phyloP scores from a whole-genome alignment of 2,888 invertebrate species.

The Seira ritae region DNA sequence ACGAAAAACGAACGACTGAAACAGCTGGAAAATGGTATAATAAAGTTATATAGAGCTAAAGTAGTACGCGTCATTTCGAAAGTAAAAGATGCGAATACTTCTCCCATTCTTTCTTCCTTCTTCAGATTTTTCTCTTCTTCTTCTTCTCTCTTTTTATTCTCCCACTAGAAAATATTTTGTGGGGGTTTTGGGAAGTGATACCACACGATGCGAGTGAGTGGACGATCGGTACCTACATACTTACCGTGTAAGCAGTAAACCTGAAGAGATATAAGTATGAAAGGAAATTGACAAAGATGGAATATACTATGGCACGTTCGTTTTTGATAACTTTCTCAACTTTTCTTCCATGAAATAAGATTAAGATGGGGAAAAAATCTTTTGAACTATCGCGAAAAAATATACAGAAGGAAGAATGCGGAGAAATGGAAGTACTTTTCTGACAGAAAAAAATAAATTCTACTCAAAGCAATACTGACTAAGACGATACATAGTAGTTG shows the following conservation, averaged over 20 bases:
- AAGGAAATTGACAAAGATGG: conserved; percentile 2
- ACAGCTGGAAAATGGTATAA: conserved; percentile 51
- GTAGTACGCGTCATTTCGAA: not conserved
- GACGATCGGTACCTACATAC: not conserved
- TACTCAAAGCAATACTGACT: not conserved
- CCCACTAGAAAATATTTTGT: conserved; percentile 21
- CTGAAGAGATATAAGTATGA: conserved; percentile 1
- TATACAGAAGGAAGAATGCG: not conserved
- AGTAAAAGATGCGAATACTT: conserved; percentile 28
- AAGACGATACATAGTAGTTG: too few relatives aligned
- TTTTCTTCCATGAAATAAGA: conserved; percentile 14
- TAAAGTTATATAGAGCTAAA: conserved; percentile 29
- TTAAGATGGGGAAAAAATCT: conserved; percentile 14
- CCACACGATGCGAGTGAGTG: not conserved
- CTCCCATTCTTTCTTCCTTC: conserved; percentile 4
- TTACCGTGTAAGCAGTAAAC: too few relatives aligned
- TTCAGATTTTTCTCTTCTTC: not conserved
- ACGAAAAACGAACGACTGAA: conserved; percentile 6
- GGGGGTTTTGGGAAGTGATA: not conserved
- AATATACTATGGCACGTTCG: not conserved
- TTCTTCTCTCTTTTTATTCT: not conserved
- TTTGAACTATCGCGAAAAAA: conserved; percentile 12
- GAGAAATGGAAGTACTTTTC: not conserved
- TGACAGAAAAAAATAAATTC: not conserved
- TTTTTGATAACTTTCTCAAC: conserved; percentile 11